These are phyloP conservation scores for Hedychridium roseum DNA, from an alignment of 2,888 invertebrate species.

Conservation along the genomic window DNA sequence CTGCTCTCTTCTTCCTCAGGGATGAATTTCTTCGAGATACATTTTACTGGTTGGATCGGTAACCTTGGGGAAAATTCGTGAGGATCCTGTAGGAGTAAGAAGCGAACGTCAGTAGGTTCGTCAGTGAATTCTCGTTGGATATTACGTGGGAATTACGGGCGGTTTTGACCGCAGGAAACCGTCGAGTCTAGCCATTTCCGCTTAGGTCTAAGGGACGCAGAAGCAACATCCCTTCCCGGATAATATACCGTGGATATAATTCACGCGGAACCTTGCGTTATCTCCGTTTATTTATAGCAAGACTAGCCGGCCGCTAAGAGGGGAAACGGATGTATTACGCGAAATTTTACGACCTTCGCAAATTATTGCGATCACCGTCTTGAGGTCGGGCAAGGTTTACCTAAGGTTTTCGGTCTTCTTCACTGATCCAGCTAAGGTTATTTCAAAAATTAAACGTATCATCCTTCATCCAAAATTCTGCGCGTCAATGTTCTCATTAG, in stretches of 20 bases:
- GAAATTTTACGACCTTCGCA: constrained; percentile 38
- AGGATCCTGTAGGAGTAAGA: no score
- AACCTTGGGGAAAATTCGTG: no score
- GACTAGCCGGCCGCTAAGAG: constrained; percentile 25
- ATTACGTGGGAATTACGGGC: constrained; percentile 37
- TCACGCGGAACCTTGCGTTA: constrained; percentile 45
- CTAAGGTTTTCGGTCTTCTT: not conserved
- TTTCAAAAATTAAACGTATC: not conserved
- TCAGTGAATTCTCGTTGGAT: no score
- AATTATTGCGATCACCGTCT: constrained; percentile 32
- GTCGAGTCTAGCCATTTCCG: constrained; percentile 9
- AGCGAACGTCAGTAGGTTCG: no score
- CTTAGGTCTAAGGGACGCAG: no score
- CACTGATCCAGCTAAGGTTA: not conserved
- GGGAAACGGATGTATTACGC: constrained; percentile 35
- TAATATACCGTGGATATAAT: constrained; percentile 42
- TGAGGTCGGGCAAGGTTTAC: constrained; percentile 3
- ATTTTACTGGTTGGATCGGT: no score
- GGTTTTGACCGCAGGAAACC: constrained; percentile 35
- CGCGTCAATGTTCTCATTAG: not conserved
- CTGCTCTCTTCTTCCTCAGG: no score
- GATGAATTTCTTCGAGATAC: no score
- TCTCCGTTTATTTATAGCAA: constrained; percentile 45
- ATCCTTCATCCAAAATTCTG: not conserved
- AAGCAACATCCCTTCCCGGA: constrained; percentile 8